Conservation (phyloP, 1,140 invertebrate species). For the Plodia interpunctella region DNA sequence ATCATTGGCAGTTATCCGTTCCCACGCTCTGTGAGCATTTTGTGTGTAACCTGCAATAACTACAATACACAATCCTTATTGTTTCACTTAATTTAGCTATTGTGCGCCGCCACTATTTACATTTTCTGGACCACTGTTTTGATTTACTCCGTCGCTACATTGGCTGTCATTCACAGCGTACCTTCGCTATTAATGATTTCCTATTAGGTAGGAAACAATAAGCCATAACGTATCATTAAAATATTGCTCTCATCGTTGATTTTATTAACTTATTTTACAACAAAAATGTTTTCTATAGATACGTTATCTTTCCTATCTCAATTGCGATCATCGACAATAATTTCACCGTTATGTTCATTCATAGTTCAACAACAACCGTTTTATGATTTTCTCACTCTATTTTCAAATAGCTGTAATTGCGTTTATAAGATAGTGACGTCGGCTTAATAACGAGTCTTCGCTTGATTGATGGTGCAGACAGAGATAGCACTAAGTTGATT, state of each 20-base stretch:
- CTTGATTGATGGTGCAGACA: conserved; percentile 59
- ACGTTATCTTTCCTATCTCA: conserved; percentile 20
- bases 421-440: conserved; percentile 41
- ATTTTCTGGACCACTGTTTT: conserved; percentile 59
- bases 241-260: conserved; percentile 6
- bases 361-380: conserved; percentile 12
- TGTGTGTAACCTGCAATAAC: conserved; percentile 52
- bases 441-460: conserved; percentile 48
- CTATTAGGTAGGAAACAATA: conserved; percentile 8
- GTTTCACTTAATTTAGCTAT: conserved; percentile 70
- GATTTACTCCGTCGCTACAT: conserved; percentile 38
- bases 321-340: conserved; percentile 6
- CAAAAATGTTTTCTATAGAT: conserved; percentile 14
- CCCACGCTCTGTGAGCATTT: conserved; percentile 59
- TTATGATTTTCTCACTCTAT: conserved; percentile 32
- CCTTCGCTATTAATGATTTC: conserved; percentile 18
- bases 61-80: conserved; percentile 65
- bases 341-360: not conserved
- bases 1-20: conserved; percentile 44
- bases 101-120: conserved; percentile 62
- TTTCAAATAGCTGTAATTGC: conserved; percentile 33
- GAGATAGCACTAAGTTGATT: conserved; percentile 59
- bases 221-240: conserved; percentile 1
- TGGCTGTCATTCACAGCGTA: conserved; percentile 16
- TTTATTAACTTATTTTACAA: conserved; percentile 7